Conservation (phyloP, 1,140 invertebrate species). For the Bilobella aurantiaca region DNA sequence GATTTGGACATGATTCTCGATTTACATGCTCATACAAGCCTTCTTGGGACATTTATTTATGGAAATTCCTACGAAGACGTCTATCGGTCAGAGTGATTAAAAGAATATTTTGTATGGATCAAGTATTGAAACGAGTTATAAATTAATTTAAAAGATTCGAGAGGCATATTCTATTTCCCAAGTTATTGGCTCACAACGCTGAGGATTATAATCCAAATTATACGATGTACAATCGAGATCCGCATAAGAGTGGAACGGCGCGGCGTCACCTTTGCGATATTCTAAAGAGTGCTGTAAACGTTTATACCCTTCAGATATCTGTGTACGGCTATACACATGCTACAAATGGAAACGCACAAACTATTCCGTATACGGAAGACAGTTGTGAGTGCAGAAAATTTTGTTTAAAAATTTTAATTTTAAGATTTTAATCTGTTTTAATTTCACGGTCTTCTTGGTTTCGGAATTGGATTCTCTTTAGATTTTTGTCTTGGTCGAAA, state of each 20-base stretch:
- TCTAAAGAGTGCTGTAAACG: slow-evolving; percentile 64
- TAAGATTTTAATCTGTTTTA: neutral
- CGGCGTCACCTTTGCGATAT: slow-evolving; percentile 57
- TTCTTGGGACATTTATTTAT: slow-evolving; percentile 87
- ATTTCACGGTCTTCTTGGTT: neutral
- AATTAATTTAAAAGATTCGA: slow-evolving; percentile 57
- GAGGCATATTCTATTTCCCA: slow-evolving; percentile 76
- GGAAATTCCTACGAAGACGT: slow-evolving; percentile 94
- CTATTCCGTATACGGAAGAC: slow-evolving; percentile 74
- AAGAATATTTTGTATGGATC: neutral
- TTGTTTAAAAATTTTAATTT: neutral
- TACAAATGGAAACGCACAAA: slow-evolving; percentile 47
- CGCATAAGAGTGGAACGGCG: slow-evolving; percentile 71
- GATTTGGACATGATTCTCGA: slow-evolving; percentile 88
- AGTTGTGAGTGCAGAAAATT: slow-evolving; percentile 66
- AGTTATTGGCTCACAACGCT: slow-evolving; percentile 69
- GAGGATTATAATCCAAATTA: slow-evolving; percentile 70
- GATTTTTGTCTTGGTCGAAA: slow-evolving; percentile 63
- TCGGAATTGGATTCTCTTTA: too few species aligned
- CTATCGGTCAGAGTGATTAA: slow-evolving; percentile 57
- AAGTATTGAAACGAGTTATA: neutral
- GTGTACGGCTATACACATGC: slow-evolving; percentile 67
- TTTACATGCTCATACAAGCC: slow-evolving; percentile 82
- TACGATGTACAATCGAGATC: slow-evolving; percentile 82
- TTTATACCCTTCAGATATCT: slow-evolving; percentile 75